These are phyloP conservation scores for Scopus umbretta DNA, from an alignment of 2,113 vertebrate species.

Conservation along the genomic window DNA sequence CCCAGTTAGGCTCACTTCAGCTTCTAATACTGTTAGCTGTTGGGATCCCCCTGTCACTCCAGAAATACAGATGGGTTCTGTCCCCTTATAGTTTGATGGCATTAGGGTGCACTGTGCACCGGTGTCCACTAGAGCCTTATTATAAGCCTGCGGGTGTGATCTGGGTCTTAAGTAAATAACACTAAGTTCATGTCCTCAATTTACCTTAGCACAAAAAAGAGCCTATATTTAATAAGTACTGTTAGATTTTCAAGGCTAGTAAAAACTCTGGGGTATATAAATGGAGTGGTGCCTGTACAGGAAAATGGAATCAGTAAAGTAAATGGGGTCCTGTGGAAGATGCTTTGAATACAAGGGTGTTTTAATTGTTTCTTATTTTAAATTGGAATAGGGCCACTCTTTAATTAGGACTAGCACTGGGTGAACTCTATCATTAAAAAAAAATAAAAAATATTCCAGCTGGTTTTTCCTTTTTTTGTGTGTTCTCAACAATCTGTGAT, in stretches of 20 bases:
- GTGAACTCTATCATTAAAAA: neutral
- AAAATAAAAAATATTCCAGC: neutral
- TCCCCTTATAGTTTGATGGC: too few relatives aligned
- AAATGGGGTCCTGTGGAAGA: neutral
- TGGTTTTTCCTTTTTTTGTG: neutral
- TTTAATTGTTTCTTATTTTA: slow-evolving; percentile 14
- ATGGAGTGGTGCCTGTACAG: neutral
- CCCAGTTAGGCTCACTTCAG: too few relatives aligned
- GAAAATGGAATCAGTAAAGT: neutral
- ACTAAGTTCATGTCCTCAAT: neutral
- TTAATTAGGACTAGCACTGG: neutral
- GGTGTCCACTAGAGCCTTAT: too few relatives aligned
- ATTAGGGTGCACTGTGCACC: too few relatives aligned
- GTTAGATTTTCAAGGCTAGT: neutral
- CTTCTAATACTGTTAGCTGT: too few relatives aligned
- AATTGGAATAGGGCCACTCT: neutral
- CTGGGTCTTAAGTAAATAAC: neutral
- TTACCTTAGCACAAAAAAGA: neutral
- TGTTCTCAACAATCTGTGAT: slow-evolving; percentile 28
- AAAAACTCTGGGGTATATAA: neutral
- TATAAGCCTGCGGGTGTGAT: too few relatives aligned
- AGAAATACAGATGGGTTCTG: too few relatives aligned
- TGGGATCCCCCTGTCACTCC: too few relatives aligned
- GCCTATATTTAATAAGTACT: neutral
- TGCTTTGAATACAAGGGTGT: neutral